Percentiles rank a stretch among this genome's conserved stretches.
These are phyloP conservation scores for Pyrocoelia pectoralis DNA, from an alignment of 2,888 invertebrate species.

Conservation along the genomic window DNA sequence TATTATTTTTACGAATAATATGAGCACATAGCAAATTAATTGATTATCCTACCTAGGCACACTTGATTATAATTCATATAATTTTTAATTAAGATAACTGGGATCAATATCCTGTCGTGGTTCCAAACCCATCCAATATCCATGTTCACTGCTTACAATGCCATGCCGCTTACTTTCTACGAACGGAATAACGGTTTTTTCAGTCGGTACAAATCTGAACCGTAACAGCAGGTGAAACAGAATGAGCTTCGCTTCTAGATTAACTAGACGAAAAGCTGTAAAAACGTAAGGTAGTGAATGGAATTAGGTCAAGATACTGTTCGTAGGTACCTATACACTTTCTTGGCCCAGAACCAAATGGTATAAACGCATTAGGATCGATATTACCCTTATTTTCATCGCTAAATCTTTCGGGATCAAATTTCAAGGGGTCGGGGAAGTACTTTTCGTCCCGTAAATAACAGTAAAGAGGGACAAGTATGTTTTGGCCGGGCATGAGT, in stretches of 20 bases:
- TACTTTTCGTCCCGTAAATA: constrained; percentile 65
- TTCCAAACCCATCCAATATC: constrained; percentile 45
- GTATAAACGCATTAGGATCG: constrained; percentile 61
- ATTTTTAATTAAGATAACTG: too few relatives aligned
- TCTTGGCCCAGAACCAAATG: constrained; percentile 61
- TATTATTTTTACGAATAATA: too few relatives aligned
- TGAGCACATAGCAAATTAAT: too few relatives aligned
- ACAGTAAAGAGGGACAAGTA: constrained; percentile 62
- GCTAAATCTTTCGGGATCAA: constrained; percentile 64
- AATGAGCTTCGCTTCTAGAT: constrained; percentile 57
- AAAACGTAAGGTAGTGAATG: constrained; percentile 40
- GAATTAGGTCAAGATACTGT: too few relatives aligned
- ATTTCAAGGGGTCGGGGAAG: constrained; percentile 64
- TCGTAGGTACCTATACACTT: constrained; percentile 52
- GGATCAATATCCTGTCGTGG: too few relatives aligned
- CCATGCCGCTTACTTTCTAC: constrained; percentile 53
- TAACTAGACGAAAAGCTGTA: constrained; percentile 52
- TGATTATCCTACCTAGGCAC: too few relatives aligned
- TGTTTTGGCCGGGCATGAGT: constrained; percentile 60
- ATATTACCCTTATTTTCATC: constrained; percentile 62
- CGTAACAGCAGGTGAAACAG: constrained; percentile 51
- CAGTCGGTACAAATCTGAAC: constrained; percentile 47
- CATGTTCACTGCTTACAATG: constrained; percentile 54
- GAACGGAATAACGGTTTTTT: constrained; percentile 39
- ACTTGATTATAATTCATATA: too few relatives aligned